These are phyloP conservation scores for Tylochromis polylepis DNA, from an alignment of 2,113 vertebrate genomes.

Conservation along the genomic window DNA sequence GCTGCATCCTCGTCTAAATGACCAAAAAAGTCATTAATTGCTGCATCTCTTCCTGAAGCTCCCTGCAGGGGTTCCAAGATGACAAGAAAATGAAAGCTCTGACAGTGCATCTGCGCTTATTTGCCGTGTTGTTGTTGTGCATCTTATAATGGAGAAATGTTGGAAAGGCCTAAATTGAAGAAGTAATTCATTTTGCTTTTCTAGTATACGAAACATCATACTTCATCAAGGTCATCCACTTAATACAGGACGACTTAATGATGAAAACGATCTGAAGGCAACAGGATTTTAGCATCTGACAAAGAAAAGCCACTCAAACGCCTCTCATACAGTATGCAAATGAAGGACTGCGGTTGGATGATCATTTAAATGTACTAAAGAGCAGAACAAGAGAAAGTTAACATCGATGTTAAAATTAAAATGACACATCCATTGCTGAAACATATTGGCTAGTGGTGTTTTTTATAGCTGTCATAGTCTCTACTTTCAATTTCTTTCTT, in stretches of 20 bases:
- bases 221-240: slow-evolving; percentile 57
- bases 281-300: slow-evolving; percentile 23
- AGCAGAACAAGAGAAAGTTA: not conserved
- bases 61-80: slow-evolving; percentile 48
- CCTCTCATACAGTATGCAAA: slow-evolving; percentile 16
- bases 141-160: slow-evolving; percentile 34
- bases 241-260: not conserved
- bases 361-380: not conserved
- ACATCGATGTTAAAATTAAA: not conserved
- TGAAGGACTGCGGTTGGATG: not conserved
- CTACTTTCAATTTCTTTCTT: not conserved
- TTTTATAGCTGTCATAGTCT: not conserved
- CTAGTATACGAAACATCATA: slow-evolving; percentile 49
- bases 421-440: not conserved
- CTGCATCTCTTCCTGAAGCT: slow-evolving; percentile 26
- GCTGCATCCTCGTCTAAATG: slow-evolving; percentile 32
- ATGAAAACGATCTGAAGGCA: slow-evolving; percentile 36
- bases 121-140: slow-evolving; percentile 56
- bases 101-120: slow-evolving; percentile 54
- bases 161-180: slow-evolving; percentile 44
- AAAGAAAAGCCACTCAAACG: slow-evolving; percentile 35
- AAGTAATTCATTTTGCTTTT: slow-evolving; percentile 57
- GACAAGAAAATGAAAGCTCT: slow-evolving; percentile 63
- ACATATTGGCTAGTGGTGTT: not conserved
- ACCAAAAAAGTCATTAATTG: slow-evolving; percentile 60